Conservation (phyloP, 2,797 vertebrate species). For the Cossypha niveicapilla region DNA sequence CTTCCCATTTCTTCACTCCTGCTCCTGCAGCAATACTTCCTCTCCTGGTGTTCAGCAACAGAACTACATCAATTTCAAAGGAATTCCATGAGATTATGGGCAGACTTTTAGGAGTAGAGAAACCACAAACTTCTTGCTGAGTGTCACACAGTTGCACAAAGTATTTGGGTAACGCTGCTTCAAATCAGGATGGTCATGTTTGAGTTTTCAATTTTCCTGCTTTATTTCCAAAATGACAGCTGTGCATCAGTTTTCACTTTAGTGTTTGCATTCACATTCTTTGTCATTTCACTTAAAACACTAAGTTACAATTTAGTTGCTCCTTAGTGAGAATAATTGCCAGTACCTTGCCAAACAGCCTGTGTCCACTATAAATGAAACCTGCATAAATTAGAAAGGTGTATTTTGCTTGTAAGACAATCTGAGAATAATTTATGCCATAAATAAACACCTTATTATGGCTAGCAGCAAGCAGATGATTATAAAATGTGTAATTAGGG, state of each 20-base stretch:
- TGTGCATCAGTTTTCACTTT: neutral
- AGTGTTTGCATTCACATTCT: neutral
- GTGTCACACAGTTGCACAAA: neutral
- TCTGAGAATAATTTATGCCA: constrained; percentile 1
- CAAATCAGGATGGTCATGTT: neutral
- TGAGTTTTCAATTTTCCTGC: neutral
- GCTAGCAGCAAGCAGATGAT: neutral
- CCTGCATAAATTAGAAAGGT: neutral
- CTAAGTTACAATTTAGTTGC: constrained; percentile 49
- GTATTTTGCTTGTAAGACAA: neutral
- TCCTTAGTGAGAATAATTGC: constrained; percentile 62
- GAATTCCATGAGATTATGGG: neutral
- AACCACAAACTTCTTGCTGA: neutral
- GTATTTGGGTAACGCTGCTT: neutral
- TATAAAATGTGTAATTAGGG: constrained; percentile 21
- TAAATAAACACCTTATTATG: constrained; percentile 37
- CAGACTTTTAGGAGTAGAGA: neutral
- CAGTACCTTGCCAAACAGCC: constrained; percentile 53
- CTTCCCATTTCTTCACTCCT: neutral
- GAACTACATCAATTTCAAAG: neutral
- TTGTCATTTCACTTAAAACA: constrained; percentile 27
- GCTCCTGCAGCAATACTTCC: neutral
- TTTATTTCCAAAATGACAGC: neutral
- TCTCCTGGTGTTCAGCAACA: neutral
- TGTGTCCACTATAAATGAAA: constrained; percentile 49